Conservation (phyloP, 2,888 invertebrate genomes). For the Epistrophe grossulariae region DNA sequence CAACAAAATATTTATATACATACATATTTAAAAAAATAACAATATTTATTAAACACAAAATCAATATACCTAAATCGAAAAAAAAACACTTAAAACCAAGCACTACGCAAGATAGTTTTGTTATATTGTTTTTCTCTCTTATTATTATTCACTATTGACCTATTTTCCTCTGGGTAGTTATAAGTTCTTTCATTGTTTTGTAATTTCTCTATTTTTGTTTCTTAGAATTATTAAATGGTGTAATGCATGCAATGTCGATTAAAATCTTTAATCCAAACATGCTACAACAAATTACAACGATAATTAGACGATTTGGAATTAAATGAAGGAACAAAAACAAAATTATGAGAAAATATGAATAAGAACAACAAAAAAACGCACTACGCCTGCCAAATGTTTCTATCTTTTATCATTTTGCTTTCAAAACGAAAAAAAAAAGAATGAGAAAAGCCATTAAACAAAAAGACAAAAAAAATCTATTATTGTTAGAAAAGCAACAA, state of each 20-base stretch:
- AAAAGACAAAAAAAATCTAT: conserved; percentile 53
- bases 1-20: conserved; percentile 24
- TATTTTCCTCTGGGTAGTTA: conserved; percentile 38
- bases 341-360: conserved; percentile 9
- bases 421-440: conserved; percentile 9
- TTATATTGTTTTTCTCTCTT: conserved; percentile 20
- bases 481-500: conserved; percentile 57
- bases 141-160: conserved; percentile 30
- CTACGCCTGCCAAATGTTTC: conserved; percentile 40
- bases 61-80: conserved; percentile 30
- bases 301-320: conserved; percentile 4
- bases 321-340: not conserved
- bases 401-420: conserved; percentile 24
- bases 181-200: conserved; percentile 32
- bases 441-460: conserved; percentile 47
- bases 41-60: conserved; percentile 65
- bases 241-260: conserved; percentile 64
- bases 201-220: conserved; percentile 16
- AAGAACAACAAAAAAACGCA: conserved; percentile 20
- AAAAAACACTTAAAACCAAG: conserved; percentile 45
- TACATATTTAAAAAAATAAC: conserved; percentile 40
- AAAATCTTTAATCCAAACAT: conserved; percentile 43
- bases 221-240: conserved; percentile 17
- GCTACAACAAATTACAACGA: conserved; percentile 40
- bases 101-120: conserved; percentile 46